Evolutionary conservation across 2,888 invertebrate species (phyloP), one percentile per base, ranked within the genome.

Genomic region (Lasioglossum calceatum): DNA sequence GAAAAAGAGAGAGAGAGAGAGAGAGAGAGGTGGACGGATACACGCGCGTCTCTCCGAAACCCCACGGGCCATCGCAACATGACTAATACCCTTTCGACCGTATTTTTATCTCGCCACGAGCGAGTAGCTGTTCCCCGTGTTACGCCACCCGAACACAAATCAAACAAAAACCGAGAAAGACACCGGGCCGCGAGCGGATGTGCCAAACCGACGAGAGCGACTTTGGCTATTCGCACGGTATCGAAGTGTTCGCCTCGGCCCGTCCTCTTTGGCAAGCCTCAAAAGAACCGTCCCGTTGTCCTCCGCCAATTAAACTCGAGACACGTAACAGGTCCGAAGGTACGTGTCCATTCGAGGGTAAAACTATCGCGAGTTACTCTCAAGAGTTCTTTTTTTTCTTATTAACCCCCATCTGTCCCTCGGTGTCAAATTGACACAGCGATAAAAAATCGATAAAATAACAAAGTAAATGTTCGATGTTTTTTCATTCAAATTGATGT

Each of bases 91-190:
- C 92, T 88, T 89, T 86, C 88, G 88, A 74, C 87, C 79, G 90
- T 94, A 94, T 94, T 93, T 94, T 94, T 94, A 92, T 94, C 93
- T 86, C 82, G 87, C 88, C 88, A 87, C 86, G 86, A 90, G 90
- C 88, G 89, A 91, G 88, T 87, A 85, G 87, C 89, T 88, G 92
- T 90, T 88, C 87, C 90, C 85, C 89, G 87, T 88, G 88, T 87
- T 88, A 89, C 84, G 82, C 81, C 85, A 89, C 87, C 16, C 75
- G 85, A 78, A 0, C 14, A 16, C 70, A 84, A 70, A 82, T 71
- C 79, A 74, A 72, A 74, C 58, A 82, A 44, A 72, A 44, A 72
- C n/a, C 39, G 39, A 44, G 77, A 77, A 75, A 77, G 70, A 80
- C 88, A 71, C 42, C 71, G 50, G 42, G 36, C 44, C 47, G 83